Percentiles rank a stretch among this genome's conserved stretches.
These are phyloP conservation scores for Oceanites oceanicus DNA, from an alignment of 2,113 vertebrate genomes.

Conservation along the genomic window DNA sequence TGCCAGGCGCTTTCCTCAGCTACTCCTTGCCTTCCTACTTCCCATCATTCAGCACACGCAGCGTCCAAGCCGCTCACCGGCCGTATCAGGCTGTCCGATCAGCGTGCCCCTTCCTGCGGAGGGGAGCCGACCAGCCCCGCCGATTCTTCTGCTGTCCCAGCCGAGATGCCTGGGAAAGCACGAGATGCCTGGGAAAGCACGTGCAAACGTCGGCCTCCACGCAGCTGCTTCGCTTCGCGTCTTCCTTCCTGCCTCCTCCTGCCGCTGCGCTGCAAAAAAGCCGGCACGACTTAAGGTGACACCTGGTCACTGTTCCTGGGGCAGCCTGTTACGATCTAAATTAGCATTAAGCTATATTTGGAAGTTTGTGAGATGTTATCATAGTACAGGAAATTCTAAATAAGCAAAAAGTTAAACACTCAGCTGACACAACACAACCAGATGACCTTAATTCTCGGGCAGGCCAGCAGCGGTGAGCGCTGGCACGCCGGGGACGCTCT, in stretches of 20 bases:
- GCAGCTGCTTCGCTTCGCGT: background rate
- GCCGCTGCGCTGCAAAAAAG: accelerated
- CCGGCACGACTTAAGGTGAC: background rate
- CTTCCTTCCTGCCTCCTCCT: background rate
- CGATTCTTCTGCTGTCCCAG: background rate
- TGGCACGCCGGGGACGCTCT: background rate
- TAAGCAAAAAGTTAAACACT: background rate
- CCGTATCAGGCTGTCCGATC: background rate
- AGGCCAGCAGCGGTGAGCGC: background rate
- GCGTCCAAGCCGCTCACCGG: background rate
- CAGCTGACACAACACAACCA: background rate
- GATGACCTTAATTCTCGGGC: background rate
- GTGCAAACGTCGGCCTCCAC: accelerated
- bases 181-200: too few relatives aligned
- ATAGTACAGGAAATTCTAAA: background rate
- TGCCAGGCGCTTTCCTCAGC: background rate
- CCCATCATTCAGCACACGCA: background rate
- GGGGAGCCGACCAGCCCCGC: background rate
- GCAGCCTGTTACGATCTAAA: background rate
- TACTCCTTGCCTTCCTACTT: background rate
- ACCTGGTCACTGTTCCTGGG: background rate
- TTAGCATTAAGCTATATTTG: background rate
- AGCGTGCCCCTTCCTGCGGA: background rate
- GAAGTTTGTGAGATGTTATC: background rate
- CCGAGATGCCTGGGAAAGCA: background rate